Conservation (phyloP, 2,113 vertebrate genomes). For the Cryptomyrus ogoouensis region DNA sequence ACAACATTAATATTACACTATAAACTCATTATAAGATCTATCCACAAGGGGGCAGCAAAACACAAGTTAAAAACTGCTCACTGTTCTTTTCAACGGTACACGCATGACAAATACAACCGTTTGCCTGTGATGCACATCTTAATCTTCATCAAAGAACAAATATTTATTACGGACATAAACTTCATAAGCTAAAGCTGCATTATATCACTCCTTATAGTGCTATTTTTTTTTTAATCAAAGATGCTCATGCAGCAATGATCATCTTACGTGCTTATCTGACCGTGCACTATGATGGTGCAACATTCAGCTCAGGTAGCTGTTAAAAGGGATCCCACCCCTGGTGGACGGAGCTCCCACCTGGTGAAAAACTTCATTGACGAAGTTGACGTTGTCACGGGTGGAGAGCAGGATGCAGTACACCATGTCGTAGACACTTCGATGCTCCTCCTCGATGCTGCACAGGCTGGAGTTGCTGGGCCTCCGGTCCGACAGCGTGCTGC, state of each 20-base stretch:
- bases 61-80: constrained; percentile 9
- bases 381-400: constrained; percentile 89
- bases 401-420: constrained; percentile 87
- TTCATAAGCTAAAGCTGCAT: not conserved
- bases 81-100: not conserved
- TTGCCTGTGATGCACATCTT: not conserved
- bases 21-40: not conserved
- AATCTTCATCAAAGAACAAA: not conserved
- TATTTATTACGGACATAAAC: not conserved
- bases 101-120: not conserved
- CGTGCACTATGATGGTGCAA: not conserved
- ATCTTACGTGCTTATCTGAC: not conserved
- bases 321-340: not conserved
- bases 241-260: not conserved
- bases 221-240: not conserved
- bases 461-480: constrained; percentile 81
- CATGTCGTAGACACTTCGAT: constrained; percentile 81
- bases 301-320: not conserved
- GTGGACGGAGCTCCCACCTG: constrained; percentile 62
- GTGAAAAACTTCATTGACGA: constrained; percentile 94
- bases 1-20: not conserved
- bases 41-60: constrained; percentile 54
- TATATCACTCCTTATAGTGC: not conserved
- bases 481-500: constrained; percentile 81
- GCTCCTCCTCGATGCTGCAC: constrained; percentile 92